Evolutionary conservation across 1,140 invertebrate species (phyloP).

Genomic region (Hylyphantes graminicola): DNA sequence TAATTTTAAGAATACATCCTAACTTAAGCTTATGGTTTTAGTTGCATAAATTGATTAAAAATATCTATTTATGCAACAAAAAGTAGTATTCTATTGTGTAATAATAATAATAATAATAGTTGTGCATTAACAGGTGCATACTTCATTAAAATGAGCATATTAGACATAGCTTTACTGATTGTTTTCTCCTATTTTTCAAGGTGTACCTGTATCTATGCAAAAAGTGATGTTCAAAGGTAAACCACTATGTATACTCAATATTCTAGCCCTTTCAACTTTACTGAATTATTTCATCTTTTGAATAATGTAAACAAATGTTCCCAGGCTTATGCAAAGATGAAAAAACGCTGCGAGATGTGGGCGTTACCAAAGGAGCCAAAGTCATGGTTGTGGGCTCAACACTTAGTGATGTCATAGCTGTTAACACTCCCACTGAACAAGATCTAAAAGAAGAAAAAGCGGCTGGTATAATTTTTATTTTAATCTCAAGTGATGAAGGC

Average conservation of each 20-base stretch:
- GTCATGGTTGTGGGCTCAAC: conserved; percentile 95
- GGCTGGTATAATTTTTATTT: conserved; percentile 38
- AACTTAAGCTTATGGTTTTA: no score
- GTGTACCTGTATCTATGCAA: conserved; percentile 85
- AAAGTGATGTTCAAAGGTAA: conserved; percentile 88
- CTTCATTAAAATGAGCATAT: no score
- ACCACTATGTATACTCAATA: not conserved
- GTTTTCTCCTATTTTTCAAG: conserved; percentile 65
- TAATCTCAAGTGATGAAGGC: not conserved
- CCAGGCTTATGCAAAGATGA: conserved; percentile 86
- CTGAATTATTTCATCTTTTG: not conserved
- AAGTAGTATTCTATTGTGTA: no score
- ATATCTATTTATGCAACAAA: no score
- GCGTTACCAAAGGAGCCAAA: conserved; percentile 86
- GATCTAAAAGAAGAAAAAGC: conserved; percentile 58
- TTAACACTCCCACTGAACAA: conserved; percentile 74
- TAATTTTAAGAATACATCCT: no score
- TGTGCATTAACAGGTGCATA: no score
- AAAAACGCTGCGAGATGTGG: conserved; percentile 81
- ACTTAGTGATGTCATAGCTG: conserved; percentile 85
- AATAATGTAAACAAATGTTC: not conserved
- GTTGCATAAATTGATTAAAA: no score
- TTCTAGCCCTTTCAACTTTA: not conserved
- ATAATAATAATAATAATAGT: no score
- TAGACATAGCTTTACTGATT: no score